Conservation (phyloP, 2,888 invertebrate species). For the Patella ulyssiponensis region DNA sequence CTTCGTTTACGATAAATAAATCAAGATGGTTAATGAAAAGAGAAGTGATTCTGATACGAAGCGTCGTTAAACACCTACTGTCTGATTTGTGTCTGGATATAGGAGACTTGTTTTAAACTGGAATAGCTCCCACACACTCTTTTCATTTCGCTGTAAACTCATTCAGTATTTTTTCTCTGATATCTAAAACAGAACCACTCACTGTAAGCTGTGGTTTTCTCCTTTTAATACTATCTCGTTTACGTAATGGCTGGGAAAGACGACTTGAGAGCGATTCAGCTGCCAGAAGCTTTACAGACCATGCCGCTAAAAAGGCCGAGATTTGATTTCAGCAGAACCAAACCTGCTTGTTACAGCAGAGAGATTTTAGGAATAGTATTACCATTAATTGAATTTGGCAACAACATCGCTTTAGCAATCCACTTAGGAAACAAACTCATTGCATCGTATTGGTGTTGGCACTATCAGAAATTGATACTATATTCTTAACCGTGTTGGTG, state of each 20-base stretch:
- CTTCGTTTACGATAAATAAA: too few species aligned
- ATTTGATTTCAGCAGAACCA: too few species aligned
- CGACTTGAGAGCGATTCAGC: background rate
- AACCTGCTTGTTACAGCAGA: background rate
- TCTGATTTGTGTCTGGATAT: too few species aligned
- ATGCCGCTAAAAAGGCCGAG: too few species aligned
- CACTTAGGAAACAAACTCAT: conserved; percentile 1
- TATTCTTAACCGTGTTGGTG: background rate
- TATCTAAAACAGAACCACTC: conserved; percentile 8
- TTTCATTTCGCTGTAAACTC: background rate
- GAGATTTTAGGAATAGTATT: background rate
- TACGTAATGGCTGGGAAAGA: background rate
- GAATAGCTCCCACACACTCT: conserved; percentile 4
- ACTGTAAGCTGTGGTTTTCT: background rate
- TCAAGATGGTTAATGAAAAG: too few species aligned
- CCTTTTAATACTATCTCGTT: background rate
- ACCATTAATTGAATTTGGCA: conserved; percentile 7
- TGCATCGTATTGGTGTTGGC: too few species aligned
- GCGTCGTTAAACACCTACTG: too few species aligned
- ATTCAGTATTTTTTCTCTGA: background rate
- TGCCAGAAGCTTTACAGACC: too few species aligned
- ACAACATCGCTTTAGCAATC: conserved; percentile 7
- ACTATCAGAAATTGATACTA: too few species aligned
- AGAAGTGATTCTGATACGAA: too few species aligned
- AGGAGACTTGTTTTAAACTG: background rate